Conservation (phyloP, 92 coral and sea anemone genomes). For the Phymanthus crucifer region DNA sequence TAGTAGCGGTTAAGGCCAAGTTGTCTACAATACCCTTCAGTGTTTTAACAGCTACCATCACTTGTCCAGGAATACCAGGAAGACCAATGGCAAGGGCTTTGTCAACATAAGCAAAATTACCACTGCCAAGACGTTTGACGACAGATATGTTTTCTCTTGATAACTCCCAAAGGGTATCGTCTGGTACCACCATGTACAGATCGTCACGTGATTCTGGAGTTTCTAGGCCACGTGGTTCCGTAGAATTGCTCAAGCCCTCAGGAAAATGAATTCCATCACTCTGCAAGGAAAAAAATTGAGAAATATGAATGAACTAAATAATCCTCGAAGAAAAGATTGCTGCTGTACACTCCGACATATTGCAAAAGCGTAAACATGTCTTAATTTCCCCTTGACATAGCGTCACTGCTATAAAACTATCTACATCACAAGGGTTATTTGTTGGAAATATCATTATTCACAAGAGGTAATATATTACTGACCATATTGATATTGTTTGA, state of each 20-base stretch:
- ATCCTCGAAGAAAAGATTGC: not conserved
- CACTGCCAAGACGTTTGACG: constrained; percentile 56
- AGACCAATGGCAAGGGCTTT: constrained; percentile 50
- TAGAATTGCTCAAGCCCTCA: not conserved
- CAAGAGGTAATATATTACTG: not conserved
- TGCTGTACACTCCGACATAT: not conserved
- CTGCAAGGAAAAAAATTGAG: too few relatives aligned
- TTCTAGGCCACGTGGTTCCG: not conserved
- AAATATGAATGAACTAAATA: not conserved
- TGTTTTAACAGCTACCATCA: constrained; percentile 61
- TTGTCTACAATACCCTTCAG: constrained; percentile 45
- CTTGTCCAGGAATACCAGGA: constrained; percentile 17
- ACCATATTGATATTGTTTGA: not conserved
- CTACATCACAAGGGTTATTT: too few relatives aligned
- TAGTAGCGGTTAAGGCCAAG: not conserved
- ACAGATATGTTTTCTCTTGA: constrained; percentile 37
- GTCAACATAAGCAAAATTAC: constrained; percentile 69
- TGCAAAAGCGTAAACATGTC: too few relatives aligned
- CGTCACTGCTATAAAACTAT: too few relatives aligned
- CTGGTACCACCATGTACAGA: not conserved
- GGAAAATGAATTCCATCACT: not conserved
- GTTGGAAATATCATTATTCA: too few relatives aligned
- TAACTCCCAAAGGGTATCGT: constrained; percentile 47
- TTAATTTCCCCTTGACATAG: too few relatives aligned
- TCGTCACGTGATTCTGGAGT: not conserved